phyloP scores from a whole-genome alignment of 2,113 vertebrate species.

The Orcinus orca region DNA sequence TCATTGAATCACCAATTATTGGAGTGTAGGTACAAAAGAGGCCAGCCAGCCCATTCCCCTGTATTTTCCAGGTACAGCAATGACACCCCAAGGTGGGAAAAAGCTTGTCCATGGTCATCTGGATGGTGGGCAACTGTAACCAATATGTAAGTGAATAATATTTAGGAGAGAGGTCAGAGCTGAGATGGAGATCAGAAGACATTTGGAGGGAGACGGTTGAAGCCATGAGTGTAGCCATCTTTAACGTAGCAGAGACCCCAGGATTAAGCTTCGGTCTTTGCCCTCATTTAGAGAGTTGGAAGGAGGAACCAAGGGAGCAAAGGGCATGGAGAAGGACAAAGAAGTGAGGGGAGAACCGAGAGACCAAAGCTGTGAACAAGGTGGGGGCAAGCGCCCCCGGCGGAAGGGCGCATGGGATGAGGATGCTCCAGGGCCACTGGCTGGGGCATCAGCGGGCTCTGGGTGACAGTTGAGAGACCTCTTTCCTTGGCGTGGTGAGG shows the following conservation, averaged over 20 bases:
- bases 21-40: background rate
- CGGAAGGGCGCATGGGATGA: background rate
- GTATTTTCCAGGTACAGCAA: background rate
- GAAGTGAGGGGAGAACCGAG: background rate
- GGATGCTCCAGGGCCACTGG: background rate
- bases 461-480: background rate
- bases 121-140: background rate
- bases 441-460: background rate
- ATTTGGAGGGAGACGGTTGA: background rate
- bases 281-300: background rate
- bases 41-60: too few relatives aligned
- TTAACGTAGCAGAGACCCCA: background rate
- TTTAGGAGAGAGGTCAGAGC: background rate
- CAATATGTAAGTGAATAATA: background rate
- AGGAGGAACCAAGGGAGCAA: background rate
- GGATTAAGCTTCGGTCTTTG: background rate
- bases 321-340: background rate
- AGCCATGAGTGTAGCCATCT: background rate
- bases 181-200: background rate
- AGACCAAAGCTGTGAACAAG: background rate
- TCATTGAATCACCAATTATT: background rate
- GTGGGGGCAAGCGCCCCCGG: rapidly evolving
- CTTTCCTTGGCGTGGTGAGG: background rate
- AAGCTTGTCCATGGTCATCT: background rate
- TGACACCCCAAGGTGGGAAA: background rate